Conservation (phyloP, 2,888 invertebrate species). For the Xestia xanthographa region DNA sequence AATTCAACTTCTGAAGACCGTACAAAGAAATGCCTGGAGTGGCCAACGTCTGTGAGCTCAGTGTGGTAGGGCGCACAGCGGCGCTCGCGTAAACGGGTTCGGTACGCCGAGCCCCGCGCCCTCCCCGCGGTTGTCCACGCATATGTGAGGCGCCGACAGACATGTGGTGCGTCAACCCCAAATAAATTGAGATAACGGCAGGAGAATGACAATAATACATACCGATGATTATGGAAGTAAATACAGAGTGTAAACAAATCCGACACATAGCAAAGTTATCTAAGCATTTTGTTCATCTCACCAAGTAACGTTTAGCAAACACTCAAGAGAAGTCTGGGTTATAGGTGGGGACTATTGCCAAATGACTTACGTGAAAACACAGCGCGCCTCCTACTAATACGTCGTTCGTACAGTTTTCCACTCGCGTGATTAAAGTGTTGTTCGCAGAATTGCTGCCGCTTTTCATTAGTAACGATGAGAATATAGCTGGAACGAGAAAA, state of each 20-base stretch:
- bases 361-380: slow-evolving; percentile 94
- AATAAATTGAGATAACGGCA: too few relatives aligned
- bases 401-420: slow-evolving; percentile 92
- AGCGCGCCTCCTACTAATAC: slow-evolving; percentile 94
- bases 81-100: too few relatives aligned
- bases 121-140: too few relatives aligned
- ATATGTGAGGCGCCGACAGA: too few relatives aligned
- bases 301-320: background rate
- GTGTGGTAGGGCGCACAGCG: too few relatives aligned
- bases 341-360: background rate
- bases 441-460: slow-evolving; percentile 93
- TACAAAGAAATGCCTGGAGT: too few relatives aligned
- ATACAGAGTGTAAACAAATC: background rate
- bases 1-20: too few relatives aligned
- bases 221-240: background rate
- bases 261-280: background rate
- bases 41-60: too few relatives aligned
- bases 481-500: slow-evolving; percentile 91
- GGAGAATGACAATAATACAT: too few relatives aligned
- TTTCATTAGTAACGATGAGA: slow-evolving; percentile 90
- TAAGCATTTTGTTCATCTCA: background rate
- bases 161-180: too few relatives aligned
- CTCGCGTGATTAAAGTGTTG: slow-evolving; percentile 91
- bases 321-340: background rate
- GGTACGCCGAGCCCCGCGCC: too few relatives aligned